Evolutionary conservation across 2,113 vertebrate genomes (phyloP), one percentile per base, ranked within the genome.

Genomic region (Chloropsis hardwickii): DNA sequence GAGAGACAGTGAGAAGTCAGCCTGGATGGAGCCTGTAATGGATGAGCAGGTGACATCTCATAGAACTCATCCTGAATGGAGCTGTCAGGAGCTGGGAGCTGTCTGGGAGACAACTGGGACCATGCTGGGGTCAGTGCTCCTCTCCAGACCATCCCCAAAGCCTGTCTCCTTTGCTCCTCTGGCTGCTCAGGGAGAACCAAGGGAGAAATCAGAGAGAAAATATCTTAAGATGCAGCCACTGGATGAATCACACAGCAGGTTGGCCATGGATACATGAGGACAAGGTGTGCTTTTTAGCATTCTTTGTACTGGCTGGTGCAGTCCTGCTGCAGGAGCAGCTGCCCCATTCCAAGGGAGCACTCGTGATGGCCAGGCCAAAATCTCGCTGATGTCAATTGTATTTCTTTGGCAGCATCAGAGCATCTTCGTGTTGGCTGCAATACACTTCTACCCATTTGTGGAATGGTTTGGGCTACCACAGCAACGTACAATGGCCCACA

Each of bases 1-100:
- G 33, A 60, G 77, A 53, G 19, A 28, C 11, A 9, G 25, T 0
- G 1, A 47, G 66, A 33, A 20, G 48, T 61, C 67, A 90, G 61
- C 58, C 37, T 1, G 2, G 37, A 86, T 1, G 2, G 37, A 86
- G 62, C 24, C 35, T 60, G 57, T 0, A 1, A 61, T 6, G 3
- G 12, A 13, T 10, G 25, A 40, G 24, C 4, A 2, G 57, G 53
- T 4, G 13, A 39, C 40, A n/a, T 44, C 66, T 92, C 79, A 47
- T 7, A 58, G 58, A 87, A 48, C 60, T 81, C 1, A 0, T 20
- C 17, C 22, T 74, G 65, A 45, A n/a, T n/a, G 40, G 35, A 23
- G 27, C 9, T 79, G 37, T 11, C 60, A 57, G 24, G 47, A 87
- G 27, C 22, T 85, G 57, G 19, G 37, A 69, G 31, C 1, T 0